A percentile compares a stretch with the other conserved stretches of the same genome.
Conservation (phyloP, 2,113 vertebrate species). For the Promerops cafer region DNA sequence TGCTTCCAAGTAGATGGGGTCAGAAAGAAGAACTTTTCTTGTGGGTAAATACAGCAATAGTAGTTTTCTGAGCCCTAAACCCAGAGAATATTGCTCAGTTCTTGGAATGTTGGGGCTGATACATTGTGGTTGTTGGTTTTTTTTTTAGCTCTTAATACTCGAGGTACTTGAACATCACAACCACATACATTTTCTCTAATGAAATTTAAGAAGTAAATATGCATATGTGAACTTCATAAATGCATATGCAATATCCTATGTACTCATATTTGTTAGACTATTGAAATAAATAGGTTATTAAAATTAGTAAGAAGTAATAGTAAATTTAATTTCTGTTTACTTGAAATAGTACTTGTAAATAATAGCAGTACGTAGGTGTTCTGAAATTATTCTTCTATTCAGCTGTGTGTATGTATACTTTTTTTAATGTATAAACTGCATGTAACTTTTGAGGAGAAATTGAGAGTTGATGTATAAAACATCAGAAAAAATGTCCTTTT, state of each 20-base stretch:
- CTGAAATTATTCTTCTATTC: background rate
- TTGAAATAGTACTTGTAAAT: background rate
- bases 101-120: background rate
- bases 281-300: background rate
- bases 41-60: background rate
- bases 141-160: background rate
- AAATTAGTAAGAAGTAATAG: background rate
- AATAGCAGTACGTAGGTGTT: background rate
- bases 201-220: background rate
- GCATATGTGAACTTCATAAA: background rate
- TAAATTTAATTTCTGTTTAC: background rate
- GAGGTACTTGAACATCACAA: background rate
- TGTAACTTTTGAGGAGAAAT: background rate
- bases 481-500: background rate
- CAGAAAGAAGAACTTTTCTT: background rate
- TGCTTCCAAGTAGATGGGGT: background rate
- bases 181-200: background rate
- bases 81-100: background rate
- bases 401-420: accelerated
- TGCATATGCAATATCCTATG: background rate
- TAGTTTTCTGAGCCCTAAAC: background rate
- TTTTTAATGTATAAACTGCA: background rate
- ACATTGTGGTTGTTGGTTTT: background rate
- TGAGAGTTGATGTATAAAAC: background rate
- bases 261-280: background rate